A percentile compares a stretch with the other conserved stretches of the same genome.
Conservation (phyloP, 92 coral and sea anemone genomes). For the Actinostola sp. region DNA sequence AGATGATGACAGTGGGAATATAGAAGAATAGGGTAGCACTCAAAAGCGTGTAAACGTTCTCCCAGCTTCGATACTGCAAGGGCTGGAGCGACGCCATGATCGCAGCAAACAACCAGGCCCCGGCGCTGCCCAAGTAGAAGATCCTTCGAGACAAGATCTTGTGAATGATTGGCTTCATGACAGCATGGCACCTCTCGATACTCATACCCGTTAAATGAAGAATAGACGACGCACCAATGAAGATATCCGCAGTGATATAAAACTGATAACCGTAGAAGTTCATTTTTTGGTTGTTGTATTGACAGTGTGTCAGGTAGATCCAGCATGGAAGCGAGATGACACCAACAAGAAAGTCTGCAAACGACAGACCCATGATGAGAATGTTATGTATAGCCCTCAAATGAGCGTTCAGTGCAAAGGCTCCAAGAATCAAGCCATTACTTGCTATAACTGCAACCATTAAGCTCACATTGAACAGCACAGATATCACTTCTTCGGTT, state of each 20-base stretch:
- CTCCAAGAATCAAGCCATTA: constrained; percentile 79
- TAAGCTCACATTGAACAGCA: constrained; percentile 53
- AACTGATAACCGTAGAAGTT: constrained; percentile 62
- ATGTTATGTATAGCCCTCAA: constrained; percentile 68
- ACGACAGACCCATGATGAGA: constrained; percentile 73
- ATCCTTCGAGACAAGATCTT: constrained; percentile 58
- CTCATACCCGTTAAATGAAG: constrained; percentile 83
- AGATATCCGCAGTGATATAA: constrained; percentile 86
- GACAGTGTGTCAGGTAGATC: constrained; percentile 50
- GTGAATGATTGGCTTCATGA: constrained; percentile 78
- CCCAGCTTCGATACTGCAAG: constrained; percentile 79
- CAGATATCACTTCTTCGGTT: constrained; percentile 40
- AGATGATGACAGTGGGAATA: constrained; percentile 70
- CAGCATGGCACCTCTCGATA: constrained; percentile 84
- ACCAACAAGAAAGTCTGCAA: constrained; percentile 84
- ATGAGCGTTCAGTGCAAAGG: constrained; percentile 63
- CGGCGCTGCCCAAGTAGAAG: constrained; percentile 54
- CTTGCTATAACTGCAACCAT: constrained; percentile 60
- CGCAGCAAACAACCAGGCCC: constrained; percentile 74
- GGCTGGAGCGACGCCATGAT: constrained; percentile 75
- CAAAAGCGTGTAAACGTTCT: constrained; percentile 68
- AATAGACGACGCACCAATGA: constrained; percentile 88
- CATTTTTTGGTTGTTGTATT: constrained; percentile 3
- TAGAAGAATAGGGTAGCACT: constrained; percentile 58
- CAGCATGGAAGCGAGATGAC: constrained; percentile 76